Percentiles rank a stretch among this genome's conserved stretches.
Conservation (phyloP, 2,113 vertebrate species). For the Lonchura striata region DNA sequence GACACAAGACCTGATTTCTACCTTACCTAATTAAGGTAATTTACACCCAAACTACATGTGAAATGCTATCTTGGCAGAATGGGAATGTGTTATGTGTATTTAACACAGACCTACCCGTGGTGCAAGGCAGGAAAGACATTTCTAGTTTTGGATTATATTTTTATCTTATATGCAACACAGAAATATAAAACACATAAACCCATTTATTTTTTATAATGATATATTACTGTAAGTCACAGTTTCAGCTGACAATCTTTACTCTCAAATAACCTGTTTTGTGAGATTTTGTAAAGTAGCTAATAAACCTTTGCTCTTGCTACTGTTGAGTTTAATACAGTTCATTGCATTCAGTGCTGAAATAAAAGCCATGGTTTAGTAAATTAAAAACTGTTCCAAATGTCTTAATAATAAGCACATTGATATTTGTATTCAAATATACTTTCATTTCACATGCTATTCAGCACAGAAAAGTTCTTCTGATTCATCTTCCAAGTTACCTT, state of each 20-base stretch:
- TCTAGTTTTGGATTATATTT: constrained; percentile 33
- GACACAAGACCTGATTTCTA: neutral
- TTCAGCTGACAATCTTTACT: constrained; percentile 22
- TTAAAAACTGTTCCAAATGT: constrained; percentile 18
- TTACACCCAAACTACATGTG: neutral
- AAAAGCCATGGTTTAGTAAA: neutral
- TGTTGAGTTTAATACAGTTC: neutral
- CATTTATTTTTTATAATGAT: constrained; percentile 47
- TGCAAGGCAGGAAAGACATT: neutral
- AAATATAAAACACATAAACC: constrained; percentile 38
- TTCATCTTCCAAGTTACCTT: neutral
- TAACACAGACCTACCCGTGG: neutral
- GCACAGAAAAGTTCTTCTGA: neutral
- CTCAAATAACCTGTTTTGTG: constrained; percentile 48
- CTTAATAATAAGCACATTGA: neutral
- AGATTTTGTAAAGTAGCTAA: constrained; percentile 50
- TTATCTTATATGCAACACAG: constrained; percentile 36
- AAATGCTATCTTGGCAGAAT: neutral
- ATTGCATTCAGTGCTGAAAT: neutral
- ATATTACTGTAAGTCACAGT: constrained; percentile 38
- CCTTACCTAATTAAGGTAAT: neutral
- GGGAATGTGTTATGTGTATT: neutral
- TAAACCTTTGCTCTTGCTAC: constrained; percentile 25
- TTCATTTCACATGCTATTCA: neutral
- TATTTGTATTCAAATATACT: neutral